phyloP scores from a whole-genome alignment of 2,113 vertebrate species.

The Menura novaehollandiae region DNA sequence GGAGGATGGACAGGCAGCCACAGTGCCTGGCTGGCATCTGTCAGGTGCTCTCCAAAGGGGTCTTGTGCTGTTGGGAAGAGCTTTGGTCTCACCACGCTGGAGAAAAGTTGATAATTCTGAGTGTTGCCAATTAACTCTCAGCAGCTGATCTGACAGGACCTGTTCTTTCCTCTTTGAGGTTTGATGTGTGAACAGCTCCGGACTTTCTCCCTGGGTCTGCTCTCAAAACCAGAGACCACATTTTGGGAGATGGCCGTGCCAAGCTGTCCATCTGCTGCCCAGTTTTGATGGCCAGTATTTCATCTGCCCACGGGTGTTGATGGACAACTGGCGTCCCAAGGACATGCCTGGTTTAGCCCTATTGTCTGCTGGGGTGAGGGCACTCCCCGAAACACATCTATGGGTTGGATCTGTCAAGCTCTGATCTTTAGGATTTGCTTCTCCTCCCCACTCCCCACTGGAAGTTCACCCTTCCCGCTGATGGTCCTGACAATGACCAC shows the following conservation, averaged over 20 bases:
- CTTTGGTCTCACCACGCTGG: not conserved
- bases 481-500: accelerated
- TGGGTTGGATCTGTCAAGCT: not conserved
- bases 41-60: not conserved
- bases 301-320: not conserved
- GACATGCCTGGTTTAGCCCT: not conserved
- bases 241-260: not conserved
- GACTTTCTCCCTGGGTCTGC: not conserved
- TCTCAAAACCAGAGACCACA: not conserved
- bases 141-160: not conserved
- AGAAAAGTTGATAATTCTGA: not conserved
- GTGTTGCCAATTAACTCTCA: not conserved
- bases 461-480: not conserved
- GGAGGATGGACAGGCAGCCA: not conserved
- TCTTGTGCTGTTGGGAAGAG: not conserved
- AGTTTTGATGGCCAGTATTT: not conserved
- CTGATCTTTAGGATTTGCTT: not conserved
- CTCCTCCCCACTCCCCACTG: not conserved
- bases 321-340: not conserved
- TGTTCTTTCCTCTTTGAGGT: not conserved
- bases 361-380: not conserved
- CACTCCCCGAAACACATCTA: not conserved
- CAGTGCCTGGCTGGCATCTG: not conserved
- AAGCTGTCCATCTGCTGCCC: not conserved
- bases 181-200: not conserved